These are phyloP conservation scores for Caenorhabditis brenneri DNA, from an alignment of 1,140 invertebrate species.

Conservation along the genomic window DNA sequence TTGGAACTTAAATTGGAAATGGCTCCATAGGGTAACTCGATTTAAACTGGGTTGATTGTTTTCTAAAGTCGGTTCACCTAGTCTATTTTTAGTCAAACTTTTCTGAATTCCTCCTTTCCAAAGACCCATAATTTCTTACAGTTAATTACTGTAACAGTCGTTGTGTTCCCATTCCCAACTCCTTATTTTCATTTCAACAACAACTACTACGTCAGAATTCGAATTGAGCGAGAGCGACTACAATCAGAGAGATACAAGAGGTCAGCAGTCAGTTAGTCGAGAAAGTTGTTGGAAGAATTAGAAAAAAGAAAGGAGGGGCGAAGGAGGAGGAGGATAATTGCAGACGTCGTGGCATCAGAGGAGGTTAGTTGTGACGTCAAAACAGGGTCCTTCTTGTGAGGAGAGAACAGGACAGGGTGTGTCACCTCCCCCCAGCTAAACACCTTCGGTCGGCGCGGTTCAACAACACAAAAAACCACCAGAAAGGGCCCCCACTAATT, in stretches of 20 bases:
- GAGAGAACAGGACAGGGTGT: constrained; percentile 33
- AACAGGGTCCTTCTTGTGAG: no score
- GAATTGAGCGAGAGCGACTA: constrained; percentile 37
- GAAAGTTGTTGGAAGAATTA: constrained; percentile 39
- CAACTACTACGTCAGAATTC: constrained; percentile 10
- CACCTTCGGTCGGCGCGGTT: constrained; percentile 32
- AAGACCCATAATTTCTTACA: background rate
- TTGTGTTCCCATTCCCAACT: background rate
- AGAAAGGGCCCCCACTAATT: constrained; percentile 8
- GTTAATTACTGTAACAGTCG: background rate
- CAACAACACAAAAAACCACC: constrained; percentile 40
- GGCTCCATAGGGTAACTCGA: no score
- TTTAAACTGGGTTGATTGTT: no score
- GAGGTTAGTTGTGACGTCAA: constrained; percentile 20
- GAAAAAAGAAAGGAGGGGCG: no score
- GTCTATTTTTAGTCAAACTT: no score
- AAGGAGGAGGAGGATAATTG: background rate
- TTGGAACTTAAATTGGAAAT: no score
- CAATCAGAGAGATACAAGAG: background rate
- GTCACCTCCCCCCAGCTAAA: constrained; percentile 13
- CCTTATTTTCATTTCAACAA: background rate
- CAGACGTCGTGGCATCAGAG: constrained; percentile 35
- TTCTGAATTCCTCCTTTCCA: no score
- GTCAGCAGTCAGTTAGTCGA: background rate
- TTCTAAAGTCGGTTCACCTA: no score